Evolutionary conservation across 37 sponge, comb jelly and placozoan species (phyloP).

Genomic region (Eunapius fragilis): DNA sequence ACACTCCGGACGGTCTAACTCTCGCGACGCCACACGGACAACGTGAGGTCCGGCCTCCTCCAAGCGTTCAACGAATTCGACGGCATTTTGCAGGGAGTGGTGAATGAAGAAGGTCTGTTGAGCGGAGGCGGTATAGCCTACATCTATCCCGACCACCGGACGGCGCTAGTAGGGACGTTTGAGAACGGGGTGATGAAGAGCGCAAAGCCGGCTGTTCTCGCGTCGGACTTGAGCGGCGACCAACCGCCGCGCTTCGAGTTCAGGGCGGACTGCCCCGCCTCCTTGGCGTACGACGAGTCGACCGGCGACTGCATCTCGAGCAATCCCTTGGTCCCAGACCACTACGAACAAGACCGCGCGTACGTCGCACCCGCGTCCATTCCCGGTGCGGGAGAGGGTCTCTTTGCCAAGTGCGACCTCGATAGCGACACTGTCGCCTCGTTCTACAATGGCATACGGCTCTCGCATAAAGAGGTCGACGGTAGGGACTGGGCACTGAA

Average conservation of each 20-base stretch:
- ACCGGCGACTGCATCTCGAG: constrained; percentile 11
- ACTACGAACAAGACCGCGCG: constrained; percentile 60
- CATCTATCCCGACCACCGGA: constrained; percentile 61
- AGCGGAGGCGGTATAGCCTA: constrained; percentile 63
- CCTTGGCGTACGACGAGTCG: constrained; percentile 32
- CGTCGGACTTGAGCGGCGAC: neutral
- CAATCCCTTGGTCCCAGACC: constrained; percentile 54
- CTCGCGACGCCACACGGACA: constrained; percentile 34
- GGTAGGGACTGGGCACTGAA: constrained; percentile 58
- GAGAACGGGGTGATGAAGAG: constrained; percentile 34
- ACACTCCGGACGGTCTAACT: constrained; percentile 15
- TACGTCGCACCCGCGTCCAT: constrained; percentile 46
- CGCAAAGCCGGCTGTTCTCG: constrained; percentile 31
- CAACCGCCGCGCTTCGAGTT: neutral
- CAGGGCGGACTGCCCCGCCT: neutral
- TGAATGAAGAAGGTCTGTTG: constrained; percentile 42
- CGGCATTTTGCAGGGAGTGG: constrained; percentile 41
- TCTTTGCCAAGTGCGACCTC: constrained; percentile 61
- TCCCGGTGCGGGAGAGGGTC: constrained; percentile 61
- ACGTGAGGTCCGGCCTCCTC: constrained; percentile 25
- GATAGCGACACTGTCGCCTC: constrained; percentile 42
- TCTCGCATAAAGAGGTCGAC: constrained; percentile 68
- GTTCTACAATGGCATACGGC: constrained; percentile 75
- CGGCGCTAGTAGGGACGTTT: constrained; percentile 60
- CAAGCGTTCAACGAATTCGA: constrained; percentile 57